These are phyloP conservation scores for Glaucomys volans DNA, from an alignment of 2,113 vertebrate genomes.

Conservation along the genomic window DNA sequence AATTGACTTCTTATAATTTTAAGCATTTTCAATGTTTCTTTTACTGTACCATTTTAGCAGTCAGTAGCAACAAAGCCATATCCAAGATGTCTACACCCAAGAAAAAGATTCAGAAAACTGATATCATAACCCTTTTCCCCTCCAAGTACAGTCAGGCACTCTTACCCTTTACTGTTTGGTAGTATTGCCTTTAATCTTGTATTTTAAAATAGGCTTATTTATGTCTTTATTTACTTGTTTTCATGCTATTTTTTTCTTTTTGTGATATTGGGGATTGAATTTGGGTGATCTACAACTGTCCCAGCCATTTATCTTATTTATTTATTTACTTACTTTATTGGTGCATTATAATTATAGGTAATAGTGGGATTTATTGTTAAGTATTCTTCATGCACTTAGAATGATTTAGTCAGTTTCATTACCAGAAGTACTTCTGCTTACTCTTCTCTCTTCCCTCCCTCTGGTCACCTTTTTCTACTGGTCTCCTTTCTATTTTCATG, in stretches of 20 bases:
- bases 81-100: not conserved
- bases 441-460: no score
- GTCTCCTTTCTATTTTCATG: no score
- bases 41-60: not conserved
- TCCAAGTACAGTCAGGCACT: not conserved
- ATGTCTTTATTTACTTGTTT: not conserved
- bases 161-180: not conserved
- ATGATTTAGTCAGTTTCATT: no score
- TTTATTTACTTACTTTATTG: no score
- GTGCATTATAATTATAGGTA: not conserved
- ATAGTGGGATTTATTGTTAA: not conserved
- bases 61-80: not conserved
- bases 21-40: not conserved
- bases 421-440: no score
- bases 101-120: not conserved
- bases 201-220: not conserved
- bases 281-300: not conserved
- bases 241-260: not conserved
- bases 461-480: no score
- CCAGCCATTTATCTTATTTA: no score
- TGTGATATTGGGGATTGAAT: not conserved
- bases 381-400: no score
- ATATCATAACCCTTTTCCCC: not conserved
- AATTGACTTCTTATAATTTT: conserved; percentile 27
- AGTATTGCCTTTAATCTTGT: not conserved